These are phyloP conservation scores for Nixonia krombeini DNA, from an alignment of 1,140 invertebrate species.

Conservation along the genomic window DNA sequence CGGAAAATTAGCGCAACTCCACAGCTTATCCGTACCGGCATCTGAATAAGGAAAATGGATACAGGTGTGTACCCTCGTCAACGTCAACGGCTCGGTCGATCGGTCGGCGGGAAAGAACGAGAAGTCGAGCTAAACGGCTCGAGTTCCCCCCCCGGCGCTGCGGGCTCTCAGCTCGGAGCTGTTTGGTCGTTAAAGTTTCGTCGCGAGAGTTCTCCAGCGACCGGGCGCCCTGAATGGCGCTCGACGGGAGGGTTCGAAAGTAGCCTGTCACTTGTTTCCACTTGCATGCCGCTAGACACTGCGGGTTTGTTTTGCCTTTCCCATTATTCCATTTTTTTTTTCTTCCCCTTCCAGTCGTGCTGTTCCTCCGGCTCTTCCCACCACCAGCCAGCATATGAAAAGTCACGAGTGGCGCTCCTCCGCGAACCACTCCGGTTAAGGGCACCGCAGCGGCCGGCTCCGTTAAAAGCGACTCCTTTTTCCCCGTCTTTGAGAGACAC, in stretches of 20 bases:
- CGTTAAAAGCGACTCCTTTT: constrained; percentile 2
- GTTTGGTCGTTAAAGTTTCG: constrained; percentile 51
- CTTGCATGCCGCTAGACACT: constrained; percentile 52
- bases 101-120: too few species aligned
- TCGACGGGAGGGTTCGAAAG: constrained; percentile 45
- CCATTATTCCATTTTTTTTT: constrained; percentile 8
- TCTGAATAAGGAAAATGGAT: constrained; percentile 45
- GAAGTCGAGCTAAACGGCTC: not conserved
- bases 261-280: constrained; percentile 59
- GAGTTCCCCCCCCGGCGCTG: constrained; percentile 20
- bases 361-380: not conserved
- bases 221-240: constrained; percentile 18
- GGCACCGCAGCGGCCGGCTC: not conserved
- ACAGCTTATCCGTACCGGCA: constrained; percentile 36
- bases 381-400: not conserved
- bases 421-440: not conserved
- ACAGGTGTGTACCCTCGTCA: constrained; percentile 31
- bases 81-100: constrained; percentile 18
- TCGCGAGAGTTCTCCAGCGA: constrained; percentile 9
- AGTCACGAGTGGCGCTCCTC: not conserved
- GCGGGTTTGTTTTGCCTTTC: constrained; percentile 31
- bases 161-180: constrained; percentile 30
- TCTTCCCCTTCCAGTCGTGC: not conserved
- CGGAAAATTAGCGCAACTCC: constrained; percentile 43
- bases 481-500: not conserved